These are phyloP conservation scores for Hypotaenidia okinawae DNA, from an alignment of 2,797 vertebrate species.

Conservation along the genomic window DNA sequence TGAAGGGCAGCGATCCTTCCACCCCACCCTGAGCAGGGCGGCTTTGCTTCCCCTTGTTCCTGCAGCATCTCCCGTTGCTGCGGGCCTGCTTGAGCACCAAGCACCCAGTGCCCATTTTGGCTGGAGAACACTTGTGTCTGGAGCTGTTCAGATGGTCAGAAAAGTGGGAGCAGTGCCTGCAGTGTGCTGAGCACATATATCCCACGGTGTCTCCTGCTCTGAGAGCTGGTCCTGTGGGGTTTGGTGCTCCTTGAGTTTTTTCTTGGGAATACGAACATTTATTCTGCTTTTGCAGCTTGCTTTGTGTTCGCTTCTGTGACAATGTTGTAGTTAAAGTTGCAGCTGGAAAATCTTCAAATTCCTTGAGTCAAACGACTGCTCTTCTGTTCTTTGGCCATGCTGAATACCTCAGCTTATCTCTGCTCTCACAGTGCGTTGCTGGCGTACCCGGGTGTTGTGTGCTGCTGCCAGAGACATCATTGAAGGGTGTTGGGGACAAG, in stretches of 20 bases:
- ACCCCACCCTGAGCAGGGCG: rapidly evolving
- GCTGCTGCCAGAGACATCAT: rapidly evolving
- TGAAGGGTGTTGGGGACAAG: not conserved
- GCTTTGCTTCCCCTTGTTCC: not conserved
- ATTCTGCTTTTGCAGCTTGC: not conserved
- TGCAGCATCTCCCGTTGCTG: not conserved
- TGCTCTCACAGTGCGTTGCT: not conserved
- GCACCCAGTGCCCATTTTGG: rapidly evolving
- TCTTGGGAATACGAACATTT: not conserved
- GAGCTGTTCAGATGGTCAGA: not conserved
- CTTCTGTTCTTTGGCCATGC: rapidly evolving
- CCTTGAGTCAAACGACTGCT: not conserved
- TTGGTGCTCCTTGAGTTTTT: no score
- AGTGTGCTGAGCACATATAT: rapidly evolving
- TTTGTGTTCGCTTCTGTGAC: not conserved
- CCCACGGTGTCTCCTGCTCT: rapidly evolving
- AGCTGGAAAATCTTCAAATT: not conserved
- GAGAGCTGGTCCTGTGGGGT: rapidly evolving
- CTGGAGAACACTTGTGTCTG: not conserved
- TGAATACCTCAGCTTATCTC: not conserved
- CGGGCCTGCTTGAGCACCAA: rapidly evolving
- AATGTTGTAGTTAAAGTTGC: not conserved
- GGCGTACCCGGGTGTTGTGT: rapidly evolving
- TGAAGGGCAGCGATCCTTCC: not conserved
- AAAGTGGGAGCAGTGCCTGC: not conserved